Base-by-base conservation (phyloP, 2,888 invertebrate genomes). In the Gryllus longicercus region DNA sequence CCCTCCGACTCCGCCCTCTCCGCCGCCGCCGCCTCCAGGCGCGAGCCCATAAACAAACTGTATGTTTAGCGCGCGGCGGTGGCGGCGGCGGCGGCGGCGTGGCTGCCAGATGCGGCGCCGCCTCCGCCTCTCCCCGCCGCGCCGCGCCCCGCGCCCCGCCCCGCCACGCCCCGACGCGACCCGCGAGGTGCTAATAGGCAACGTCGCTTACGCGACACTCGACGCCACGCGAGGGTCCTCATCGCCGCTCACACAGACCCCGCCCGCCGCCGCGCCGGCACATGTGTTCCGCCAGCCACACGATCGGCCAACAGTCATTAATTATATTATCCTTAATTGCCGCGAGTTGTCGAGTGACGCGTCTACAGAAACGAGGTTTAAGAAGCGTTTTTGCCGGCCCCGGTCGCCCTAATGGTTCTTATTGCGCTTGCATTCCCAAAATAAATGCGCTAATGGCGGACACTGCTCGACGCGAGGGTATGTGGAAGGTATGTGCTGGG, bases 151-250 rank as follows among this genome's bases (percentile, higher is more conserved):
- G 14, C 12, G 51, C 3, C 25, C 25, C 25, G 25, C 38, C 38
- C 63, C n/a, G 8, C 63, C 16, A 5, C 63, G 63, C 63, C 63
- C 8, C n/a, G n/a, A n/a, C 63, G n/a, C 14, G 63, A 63, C 63
- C 63, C 18, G 12, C 14, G 63, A 63, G 63, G 63, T 63, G 63
- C 63, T 63, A 63, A 63, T 63, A 63, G 63, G 63, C 63, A 63
- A 63, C 63, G 63, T 63, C 63, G 63, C 63, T 63, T 63, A 63
- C 63, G 63, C n/a, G 63, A 63, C 63, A 63, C n/a, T 63, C 63
- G 63, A 63, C 10, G 38, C 63, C n/a, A n/a, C 63, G 63, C n/a
- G 63, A 18, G 63, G 14, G 63, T 16, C 2, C n/a, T 63, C 63
- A 14, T 63, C 16, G 16, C 14, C 63, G 16, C 63, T 63, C 63